These are phyloP conservation scores for Machimus rusticus DNA, from an alignment of 2,888 invertebrate species.

Conservation along the genomic window DNA sequence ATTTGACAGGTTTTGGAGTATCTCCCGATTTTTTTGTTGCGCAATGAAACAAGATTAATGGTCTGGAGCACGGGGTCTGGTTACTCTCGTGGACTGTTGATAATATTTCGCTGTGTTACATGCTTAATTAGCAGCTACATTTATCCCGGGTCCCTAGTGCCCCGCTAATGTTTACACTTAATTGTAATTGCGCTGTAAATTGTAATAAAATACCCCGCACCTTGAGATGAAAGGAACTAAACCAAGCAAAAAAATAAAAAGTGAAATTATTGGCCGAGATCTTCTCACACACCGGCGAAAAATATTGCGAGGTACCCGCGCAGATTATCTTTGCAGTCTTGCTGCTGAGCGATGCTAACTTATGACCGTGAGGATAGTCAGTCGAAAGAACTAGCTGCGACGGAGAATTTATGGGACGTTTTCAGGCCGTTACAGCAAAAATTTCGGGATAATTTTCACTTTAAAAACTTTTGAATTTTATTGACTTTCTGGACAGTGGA, in stretches of 20 bases:
- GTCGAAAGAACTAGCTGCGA: neutral
- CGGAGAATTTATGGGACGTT: neutral
- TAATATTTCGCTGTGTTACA: constrained; percentile 26
- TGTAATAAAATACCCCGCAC: constrained; percentile 23
- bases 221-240: neutral
- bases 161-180: constrained; percentile 26
- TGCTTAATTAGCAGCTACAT: constrained; percentile 37
- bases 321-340: neutral
- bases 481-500: neutral
- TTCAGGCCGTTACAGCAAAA: neutral
- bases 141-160: neutral
- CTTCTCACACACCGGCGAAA: neutral
- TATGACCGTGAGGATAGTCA: neutral
- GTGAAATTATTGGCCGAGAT: neutral
- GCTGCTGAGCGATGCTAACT: neutral
- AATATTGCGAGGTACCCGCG: neutral
- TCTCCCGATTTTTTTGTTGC: neutral
- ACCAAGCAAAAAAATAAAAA: neutral
- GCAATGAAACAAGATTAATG: constrained; percentile 34
- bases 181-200: constrained; percentile 34
- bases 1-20: constrained; percentile 39
- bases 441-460: neutral
- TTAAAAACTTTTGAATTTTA: neutral
- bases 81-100: constrained; percentile 18
- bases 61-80: neutral